Evolutionary conservation across 2,888 invertebrate genomes (phyloP).

Genomic region (Liposcelis brunnea): DNA sequence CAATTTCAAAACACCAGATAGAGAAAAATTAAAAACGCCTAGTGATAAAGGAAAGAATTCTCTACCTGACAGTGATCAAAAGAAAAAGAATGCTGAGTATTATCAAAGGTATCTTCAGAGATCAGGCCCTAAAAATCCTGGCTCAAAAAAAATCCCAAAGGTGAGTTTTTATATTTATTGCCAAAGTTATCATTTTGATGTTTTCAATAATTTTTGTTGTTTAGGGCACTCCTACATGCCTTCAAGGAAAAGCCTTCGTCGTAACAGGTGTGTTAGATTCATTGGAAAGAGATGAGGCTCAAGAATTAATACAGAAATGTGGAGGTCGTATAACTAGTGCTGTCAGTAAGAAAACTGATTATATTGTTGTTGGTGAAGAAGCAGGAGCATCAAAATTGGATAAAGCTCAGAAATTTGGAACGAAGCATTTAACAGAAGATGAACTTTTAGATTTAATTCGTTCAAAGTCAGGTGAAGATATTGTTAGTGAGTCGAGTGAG

Average conservation of each 20-base stretch:
- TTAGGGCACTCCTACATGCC: conserved; percentile 52
- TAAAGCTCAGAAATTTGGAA: conserved; percentile 51
- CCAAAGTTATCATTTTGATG: conserved; percentile 6
- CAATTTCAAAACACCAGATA: conserved; percentile 9
- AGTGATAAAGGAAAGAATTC: conserved; percentile 4
- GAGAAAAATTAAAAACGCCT: conserved; percentile 5
- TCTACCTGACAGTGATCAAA: conserved; percentile 35
- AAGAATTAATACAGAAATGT: conserved; percentile 52
- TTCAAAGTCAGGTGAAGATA: conserved; percentile 31
- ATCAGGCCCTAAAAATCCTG: conserved; percentile 63
- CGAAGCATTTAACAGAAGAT: conserved; percentile 65
- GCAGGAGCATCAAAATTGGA: conserved; percentile 69
- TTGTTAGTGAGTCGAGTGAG: conserved; percentile 16
- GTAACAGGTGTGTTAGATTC: conserved; percentile 80
- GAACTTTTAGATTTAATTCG: conserved; percentile 61
- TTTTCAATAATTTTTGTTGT: conserved; percentile 17
- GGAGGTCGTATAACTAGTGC: conserved; percentile 60
- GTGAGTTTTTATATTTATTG: conserved; percentile 27
- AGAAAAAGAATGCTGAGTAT: conserved; percentile 40
- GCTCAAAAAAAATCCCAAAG: conserved; percentile 66
- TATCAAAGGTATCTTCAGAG: conserved; percentile 64
- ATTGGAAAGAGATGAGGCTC: conserved; percentile 64
- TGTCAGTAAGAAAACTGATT: conserved; percentile 65
- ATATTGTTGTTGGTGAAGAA: conserved; percentile 69
- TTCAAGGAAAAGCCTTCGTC: conserved; percentile 51